These are phyloP conservation scores for Daubentonia madagascariensis DNA, from an alignment of 2,113 vertebrate species.

Conservation along the genomic window DNA sequence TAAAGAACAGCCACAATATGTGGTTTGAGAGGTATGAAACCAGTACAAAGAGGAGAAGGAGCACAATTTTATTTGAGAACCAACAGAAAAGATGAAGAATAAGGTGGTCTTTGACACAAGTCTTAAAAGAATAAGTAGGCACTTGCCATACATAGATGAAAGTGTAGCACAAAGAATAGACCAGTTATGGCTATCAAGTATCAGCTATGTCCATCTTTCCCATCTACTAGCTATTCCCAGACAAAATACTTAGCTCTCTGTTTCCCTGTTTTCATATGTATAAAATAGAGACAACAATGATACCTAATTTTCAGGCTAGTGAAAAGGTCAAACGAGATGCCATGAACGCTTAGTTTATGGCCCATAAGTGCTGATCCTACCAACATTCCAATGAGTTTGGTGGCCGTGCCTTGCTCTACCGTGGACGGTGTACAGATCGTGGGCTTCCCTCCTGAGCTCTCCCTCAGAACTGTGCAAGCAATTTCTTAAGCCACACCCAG, in stretches of 20 bases:
- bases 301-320: background rate
- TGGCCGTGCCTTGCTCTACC: background rate
- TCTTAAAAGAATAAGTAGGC: background rate
- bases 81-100: background rate
- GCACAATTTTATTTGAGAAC: background rate
- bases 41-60: fast-evolving
- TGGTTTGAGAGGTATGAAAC: background rate
- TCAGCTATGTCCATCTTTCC: no score
- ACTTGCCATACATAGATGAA: no score
- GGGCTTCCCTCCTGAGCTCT: no score
- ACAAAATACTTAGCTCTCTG: background rate
- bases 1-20: fast-evolving
- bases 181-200: fast-evolving
- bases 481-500: fast-evolving
- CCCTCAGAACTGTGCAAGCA: fast-evolving
- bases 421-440: fast-evolving
- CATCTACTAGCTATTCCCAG: background rate
- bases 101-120: background rate
- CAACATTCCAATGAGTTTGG: fast-evolving
- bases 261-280: no score
- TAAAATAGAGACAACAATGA: background rate
- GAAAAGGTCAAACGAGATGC: background rate
- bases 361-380: fast-evolving
- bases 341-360: fast-evolving
- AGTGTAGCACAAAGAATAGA: background rate